A percentile compares a stretch with the other conserved stretches of the same genome.
Evolutionary conservation across 2,888 invertebrate genomes (phyloP).

Genomic region (Zele albiditarsus): DNA sequence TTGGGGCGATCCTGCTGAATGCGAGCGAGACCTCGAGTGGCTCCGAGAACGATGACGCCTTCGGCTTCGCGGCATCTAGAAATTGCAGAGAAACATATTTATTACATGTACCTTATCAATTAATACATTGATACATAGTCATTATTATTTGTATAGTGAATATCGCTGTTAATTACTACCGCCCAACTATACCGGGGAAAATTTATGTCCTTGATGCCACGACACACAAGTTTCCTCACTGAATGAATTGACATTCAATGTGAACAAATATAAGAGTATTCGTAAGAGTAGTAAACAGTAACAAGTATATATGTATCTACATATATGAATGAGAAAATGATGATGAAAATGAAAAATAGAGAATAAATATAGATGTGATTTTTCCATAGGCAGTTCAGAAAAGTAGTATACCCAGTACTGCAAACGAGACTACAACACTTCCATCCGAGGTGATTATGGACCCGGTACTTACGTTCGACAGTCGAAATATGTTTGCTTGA

Average conservation of each 20-base stretch:
- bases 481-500: slow-evolving; percentile 71
- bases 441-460: slow-evolving; percentile 15
- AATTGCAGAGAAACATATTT: slow-evolving; percentile 52
- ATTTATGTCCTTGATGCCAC: not conserved
- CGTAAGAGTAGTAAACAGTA: not conserved
- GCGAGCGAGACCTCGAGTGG: slow-evolving; percentile 74
- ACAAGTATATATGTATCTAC: not conserved
- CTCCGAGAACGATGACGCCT: slow-evolving; percentile 85
- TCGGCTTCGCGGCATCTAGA: slow-evolving; percentile 87
- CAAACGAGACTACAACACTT: not conserved
- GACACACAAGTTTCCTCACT: not conserved
- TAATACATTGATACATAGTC: not conserved
- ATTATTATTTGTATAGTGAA: not conserved
- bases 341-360: not conserved
- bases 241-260: not conserved
- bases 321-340: not conserved
- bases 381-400: not conserved
- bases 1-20: slow-evolving; percentile 73
- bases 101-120: not conserved
- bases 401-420: not conserved
- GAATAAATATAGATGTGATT: not conserved
- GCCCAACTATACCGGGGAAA: not conserved
- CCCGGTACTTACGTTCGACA: slow-evolving; percentile 67
- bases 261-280: not conserved
- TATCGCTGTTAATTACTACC: not conserved